Base-by-base conservation (phyloP, 2,797 vertebrate species). In the Remorina albescens region DNA sequence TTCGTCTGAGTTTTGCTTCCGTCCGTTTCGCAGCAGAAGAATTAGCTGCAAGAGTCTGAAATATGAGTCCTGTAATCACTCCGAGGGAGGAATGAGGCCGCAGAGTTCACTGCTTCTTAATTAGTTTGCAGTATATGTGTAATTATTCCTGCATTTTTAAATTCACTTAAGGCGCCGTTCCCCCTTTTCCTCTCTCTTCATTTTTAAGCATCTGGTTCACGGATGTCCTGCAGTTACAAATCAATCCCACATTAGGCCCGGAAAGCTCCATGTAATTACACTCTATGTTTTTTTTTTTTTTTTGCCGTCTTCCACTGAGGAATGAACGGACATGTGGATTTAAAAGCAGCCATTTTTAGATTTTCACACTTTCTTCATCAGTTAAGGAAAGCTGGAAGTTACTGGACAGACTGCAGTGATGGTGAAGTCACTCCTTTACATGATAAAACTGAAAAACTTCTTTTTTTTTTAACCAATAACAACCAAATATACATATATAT, bases 141-240 rank as follows among this genome's bases (percentile, higher is more conserved):
- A 92, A 94, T 94, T 93, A 94, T 91, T 91, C 82, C 85, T 91
- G 90, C 91, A 91, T 94, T 93, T 92, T 92, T 92, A 91, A 94
- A 93, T 88, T 91, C 89, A 91, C 88, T 93, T 86, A 84, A 86
- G 92, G 93, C 92, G 36, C 54, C 64, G 26, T 78, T 80, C 65
- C 36, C 72, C 69, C n/a, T 62, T 76, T 61, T 69, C 64, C 72
- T 68, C 70, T 64, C 70, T 70, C 72, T 84, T 89, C 87, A 85
- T 92, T 88, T 91, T 86, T 73, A 75, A 86, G 82, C 84, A 86
- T 90, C 81, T 91, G 86, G 89, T 91, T 91, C 82, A 89, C 80
- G 81, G 83, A 92, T 93, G 89, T 94, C 92, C 92, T 91, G 85
- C 81, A 92, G 92, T 88, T 58, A 89, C 83, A 28, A 88, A 92